Evolutionary conservation across 2,888 invertebrate genomes (phyloP).

Genomic region (Chesias legatella): DNA sequence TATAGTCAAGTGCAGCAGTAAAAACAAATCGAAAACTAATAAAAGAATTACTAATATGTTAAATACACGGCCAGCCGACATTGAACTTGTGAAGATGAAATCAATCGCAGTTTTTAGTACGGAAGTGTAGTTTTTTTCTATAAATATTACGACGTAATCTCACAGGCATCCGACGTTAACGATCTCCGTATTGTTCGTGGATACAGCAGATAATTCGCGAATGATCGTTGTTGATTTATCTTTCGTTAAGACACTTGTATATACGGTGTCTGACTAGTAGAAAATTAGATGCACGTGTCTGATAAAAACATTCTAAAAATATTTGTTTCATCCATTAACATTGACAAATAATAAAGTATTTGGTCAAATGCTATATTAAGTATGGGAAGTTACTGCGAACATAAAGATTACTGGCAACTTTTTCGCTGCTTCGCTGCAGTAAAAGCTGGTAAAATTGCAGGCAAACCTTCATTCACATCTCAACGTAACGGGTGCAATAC

Average conservation of each 20-base stretch:
- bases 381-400: no score
- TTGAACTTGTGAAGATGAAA: conserved; percentile 42
- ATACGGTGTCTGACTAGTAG: neutral
- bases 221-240: conserved; percentile 12
- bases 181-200: conserved; percentile 20
- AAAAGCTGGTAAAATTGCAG: no score
- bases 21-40: conserved; percentile 19
- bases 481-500: no score
- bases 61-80: conserved; percentile 25
- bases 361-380: no score
- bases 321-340: no score
- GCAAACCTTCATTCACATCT: no score
- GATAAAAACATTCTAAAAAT: no score
- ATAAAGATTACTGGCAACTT: no score
- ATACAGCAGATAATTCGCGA: conserved; percentile 6
- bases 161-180: conserved; percentile 14
- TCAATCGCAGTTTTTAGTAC: conserved; percentile 38
- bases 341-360: no score
- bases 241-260: conserved; percentile 2
- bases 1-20: conserved; percentile 7
- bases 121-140: conserved; percentile 38
- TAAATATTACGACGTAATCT: conserved; percentile 21
- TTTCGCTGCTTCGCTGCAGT: no score
- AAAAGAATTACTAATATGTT: conserved; percentile 11
- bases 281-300: no score